Percentiles rank a stretch among this genome's conserved stretches.
Evolutionary conservation across 1,140 invertebrate genomes (phyloP).

Genomic region (Caenorhabditis brenneri): DNA sequence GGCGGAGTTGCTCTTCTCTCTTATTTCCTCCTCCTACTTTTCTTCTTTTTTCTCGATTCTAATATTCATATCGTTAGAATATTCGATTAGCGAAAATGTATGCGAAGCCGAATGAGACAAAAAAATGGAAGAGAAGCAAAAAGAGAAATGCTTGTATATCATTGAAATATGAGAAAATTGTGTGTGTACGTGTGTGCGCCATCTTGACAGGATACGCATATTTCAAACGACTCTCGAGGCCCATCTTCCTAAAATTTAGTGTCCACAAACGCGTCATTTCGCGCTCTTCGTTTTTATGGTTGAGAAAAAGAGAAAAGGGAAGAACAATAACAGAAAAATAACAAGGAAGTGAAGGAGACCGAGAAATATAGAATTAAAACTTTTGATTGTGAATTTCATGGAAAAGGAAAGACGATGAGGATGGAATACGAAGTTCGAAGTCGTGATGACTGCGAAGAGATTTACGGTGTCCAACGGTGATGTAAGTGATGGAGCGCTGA

Average conservation of each 20-base stretch:
- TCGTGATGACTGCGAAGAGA: slow-evolving; percentile 73
- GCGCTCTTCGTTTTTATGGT: background rate
- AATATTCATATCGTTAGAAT: slow-evolving; percentile 42
- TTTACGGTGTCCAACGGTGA: slow-evolving; percentile 74
- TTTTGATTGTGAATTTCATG: slow-evolving; percentile 26
- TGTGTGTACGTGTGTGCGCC: background rate
- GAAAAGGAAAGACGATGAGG: slow-evolving; percentile 27
- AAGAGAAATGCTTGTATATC: background rate
- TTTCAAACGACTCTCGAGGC: background rate
- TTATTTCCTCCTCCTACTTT: background rate
- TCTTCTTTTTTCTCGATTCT: background rate
- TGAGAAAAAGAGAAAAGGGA: background rate
- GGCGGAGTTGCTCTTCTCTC: background rate
- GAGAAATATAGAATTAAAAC: background rate
- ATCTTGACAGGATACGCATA: slow-evolving; percentile 5
- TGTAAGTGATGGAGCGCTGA: slow-evolving; percentile 73
- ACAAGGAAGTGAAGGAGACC: slow-evolving; percentile 24
- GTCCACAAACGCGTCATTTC: background rate
- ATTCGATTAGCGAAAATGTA: slow-evolving; percentile 37
- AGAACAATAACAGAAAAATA: background rate
- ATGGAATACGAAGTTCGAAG: slow-evolving; percentile 66
- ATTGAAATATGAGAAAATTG: slow-evolving; percentile 38
- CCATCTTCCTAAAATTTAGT: slow-evolving; percentile 16
- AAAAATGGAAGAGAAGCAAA: no score
- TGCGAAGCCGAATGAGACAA: background rate